phyloP scores from a whole-genome alignment of 92 coral and sea anemone species.

The Pocillopora grandis region DNA sequence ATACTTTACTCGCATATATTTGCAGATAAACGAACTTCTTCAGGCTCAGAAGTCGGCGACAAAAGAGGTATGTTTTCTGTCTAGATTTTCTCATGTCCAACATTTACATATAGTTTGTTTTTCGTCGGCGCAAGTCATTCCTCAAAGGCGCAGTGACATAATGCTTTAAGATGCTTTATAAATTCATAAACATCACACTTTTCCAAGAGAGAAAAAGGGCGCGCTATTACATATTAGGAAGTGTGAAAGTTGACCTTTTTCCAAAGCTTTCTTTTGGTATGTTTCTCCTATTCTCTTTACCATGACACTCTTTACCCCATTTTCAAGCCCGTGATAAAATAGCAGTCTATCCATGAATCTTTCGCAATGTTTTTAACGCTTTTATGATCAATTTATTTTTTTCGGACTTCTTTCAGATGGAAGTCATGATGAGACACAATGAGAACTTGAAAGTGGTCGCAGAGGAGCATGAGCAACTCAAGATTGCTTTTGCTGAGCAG shows the following conservation, averaged over 20 bases:
- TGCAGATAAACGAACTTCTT: slow-evolving; percentile 72
- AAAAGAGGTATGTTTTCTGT: slow-evolving; percentile 62
- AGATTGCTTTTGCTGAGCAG: slow-evolving; percentile 90
- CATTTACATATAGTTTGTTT: too few relatives aligned
- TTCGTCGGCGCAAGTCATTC: too few relatives aligned
- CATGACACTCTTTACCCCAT: too few relatives aligned
- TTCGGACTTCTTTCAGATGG: slow-evolving; percentile 56
- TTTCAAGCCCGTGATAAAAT: too few relatives aligned
- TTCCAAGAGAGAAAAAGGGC: too few relatives aligned
- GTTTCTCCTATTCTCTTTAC: too few relatives aligned
- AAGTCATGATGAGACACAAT: slow-evolving; percentile 58
- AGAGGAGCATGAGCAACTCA: slow-evolving; percentile 86
- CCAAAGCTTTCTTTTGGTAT: too few relatives aligned
- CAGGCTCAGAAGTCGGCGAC: slow-evolving; percentile 81
- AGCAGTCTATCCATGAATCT: too few relatives aligned
- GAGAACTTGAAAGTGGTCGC: slow-evolving; percentile 66
- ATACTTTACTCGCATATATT: background rate
- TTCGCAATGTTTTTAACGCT: background rate
- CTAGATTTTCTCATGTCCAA: background rate
- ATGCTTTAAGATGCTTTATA: too few relatives aligned
- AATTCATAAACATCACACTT: too few relatives aligned
- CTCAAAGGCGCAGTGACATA: too few relatives aligned
- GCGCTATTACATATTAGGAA: too few relatives aligned
- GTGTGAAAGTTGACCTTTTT: background rate
- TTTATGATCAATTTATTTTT: background rate